phyloP scores from a whole-genome alignment of 1,140 invertebrate genomes.

The Drosophila sechellia region DNA sequence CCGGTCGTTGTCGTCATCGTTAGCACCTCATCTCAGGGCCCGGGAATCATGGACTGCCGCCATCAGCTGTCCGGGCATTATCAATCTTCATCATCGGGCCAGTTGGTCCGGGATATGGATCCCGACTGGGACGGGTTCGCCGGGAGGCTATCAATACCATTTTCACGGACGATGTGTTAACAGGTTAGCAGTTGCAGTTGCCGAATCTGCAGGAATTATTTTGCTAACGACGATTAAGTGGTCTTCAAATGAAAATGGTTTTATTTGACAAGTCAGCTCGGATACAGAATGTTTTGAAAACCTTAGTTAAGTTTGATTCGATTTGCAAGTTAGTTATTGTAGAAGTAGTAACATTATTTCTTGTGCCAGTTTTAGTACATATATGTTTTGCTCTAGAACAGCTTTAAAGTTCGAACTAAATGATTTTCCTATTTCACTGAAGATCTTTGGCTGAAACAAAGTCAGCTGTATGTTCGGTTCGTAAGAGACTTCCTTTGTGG shows the following conservation, averaged over 20 bases:
- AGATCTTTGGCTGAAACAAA: constrained; percentile 14
- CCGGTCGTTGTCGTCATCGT: constrained; percentile 37
- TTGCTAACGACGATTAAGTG: constrained; percentile 8
- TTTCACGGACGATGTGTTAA: constrained; percentile 28
- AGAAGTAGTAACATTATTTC: too few species aligned
- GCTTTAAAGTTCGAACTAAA: neutral
- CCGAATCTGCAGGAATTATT: neutral
- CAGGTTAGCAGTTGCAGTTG: constrained; percentile 8
- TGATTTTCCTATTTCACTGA: neutral
- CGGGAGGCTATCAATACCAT: constrained; percentile 21
- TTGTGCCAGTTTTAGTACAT: too few species aligned
- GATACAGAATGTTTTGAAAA: too few species aligned
- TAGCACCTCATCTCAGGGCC: constrained; percentile 33
- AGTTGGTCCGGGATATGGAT: constrained; percentile 19
- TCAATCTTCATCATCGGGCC: constrained; percentile 48
- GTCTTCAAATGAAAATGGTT: neutral
- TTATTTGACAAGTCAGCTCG: neutral
- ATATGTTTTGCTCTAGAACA: too few species aligned
- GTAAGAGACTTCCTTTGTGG: constrained; percentile 34
- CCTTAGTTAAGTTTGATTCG: too few species aligned
- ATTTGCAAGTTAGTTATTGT: too few species aligned
- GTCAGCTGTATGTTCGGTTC: constrained; percentile 5
- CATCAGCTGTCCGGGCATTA: constrained; percentile 32
- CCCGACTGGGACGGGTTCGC: neutral
- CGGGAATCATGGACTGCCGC: constrained; percentile 3